Base-by-base conservation (phyloP, 2,888 invertebrate genomes). In the Dolichopus griseipennis region DNA sequence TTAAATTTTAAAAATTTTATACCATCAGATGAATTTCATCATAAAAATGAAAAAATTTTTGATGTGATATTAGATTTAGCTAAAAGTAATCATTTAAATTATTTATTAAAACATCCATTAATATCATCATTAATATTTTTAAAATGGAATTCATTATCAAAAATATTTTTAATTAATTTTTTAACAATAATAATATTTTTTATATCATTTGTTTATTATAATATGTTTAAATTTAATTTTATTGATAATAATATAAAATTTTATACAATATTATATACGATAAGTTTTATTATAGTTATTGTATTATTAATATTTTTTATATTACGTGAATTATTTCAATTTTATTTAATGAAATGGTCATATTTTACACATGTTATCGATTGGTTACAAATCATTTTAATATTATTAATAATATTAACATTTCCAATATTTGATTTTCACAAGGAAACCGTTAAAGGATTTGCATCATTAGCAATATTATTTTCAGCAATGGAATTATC, bases 1-100 rank as follows among this genome's bases (percentile, higher is more conserved):
- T 52, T 52, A 52, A 52, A 52, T 52, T 52, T 52, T 52, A 52
- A 52, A 52, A 52, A 52, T 52, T 52, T 52, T n/a, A 52, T 52
- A 52, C 52, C 52, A 52, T 15, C 52, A 52, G 52, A 52, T 52
- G 52, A 52, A 52, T 18, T 52, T 52, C 52, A 52, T 52, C 52
- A 52, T 52, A 52, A 52, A 52, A 52, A 52, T 52, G 52, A 52
- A 52, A 52, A 52, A 52, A 52, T 52, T 12, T 52, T 18, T 52
- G 52, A 52, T 52, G 52, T 52, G 18, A 52, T 52, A 52, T 52
- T 52, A 52, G 52, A 52, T 52, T 52, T 52, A 52, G 52, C 52
- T 18, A 15, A 52, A 52, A 52, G 52, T 52, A 52, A 52, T 52
- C 9, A 52, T 52, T 52, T 52, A 52, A 52, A 52, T 52, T 52